Evolutionary conservation across 2,888 invertebrate genomes (phyloP), one percentile per base, ranked within the genome.

Genomic region (Nomada hirtipes): DNA sequence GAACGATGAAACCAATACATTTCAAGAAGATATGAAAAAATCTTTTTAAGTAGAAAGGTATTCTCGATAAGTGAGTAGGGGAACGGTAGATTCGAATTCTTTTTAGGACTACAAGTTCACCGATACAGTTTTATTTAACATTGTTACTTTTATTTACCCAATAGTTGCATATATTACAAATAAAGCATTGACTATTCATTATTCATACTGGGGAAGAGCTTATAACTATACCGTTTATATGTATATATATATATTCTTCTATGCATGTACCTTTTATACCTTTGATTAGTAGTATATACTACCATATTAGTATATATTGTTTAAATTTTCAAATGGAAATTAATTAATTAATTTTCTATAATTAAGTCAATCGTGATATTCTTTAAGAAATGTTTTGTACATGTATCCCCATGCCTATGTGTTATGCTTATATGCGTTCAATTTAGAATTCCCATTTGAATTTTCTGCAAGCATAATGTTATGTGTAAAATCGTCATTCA

Each of bases 91-190:
- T 11, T 65, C 4, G 3, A 26, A 57, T 64, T 4, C 20, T 20
- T 55, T 15, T 2, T 20, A 29, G 29, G 50, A n/a, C 7, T 47
- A 42, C 11, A 13, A 68, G 47, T 26, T 18, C 9, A 61, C 44
- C 47, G n/a, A 70, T 65, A 59, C 61, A 44, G 57, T 50, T 65
- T 63, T 76, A n/a, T 77, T 74, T 82, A 82, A 83, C 74, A 81
- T 73, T 88, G 82, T 86, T 86, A 87, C 83, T 88, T 90, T 90
- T 91, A 88, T 91, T 91, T 91, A 91, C 89, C 84, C 90, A 91
- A 91, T 90, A 90, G 86, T 87, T 84, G 82, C 84, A 81, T 87
- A 85, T 88, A 75, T 85, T 91, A 91, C 91, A 91, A 91, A 91
- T 89, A 91, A 91, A 90, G 87, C 89, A 83, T 87, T 87, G 86